A percentile compares a stretch with the other conserved stretches of the same genome.
Evolutionary conservation across 1,140 invertebrate species (phyloP).

Genomic region (Antheraea pernyi): DNA sequence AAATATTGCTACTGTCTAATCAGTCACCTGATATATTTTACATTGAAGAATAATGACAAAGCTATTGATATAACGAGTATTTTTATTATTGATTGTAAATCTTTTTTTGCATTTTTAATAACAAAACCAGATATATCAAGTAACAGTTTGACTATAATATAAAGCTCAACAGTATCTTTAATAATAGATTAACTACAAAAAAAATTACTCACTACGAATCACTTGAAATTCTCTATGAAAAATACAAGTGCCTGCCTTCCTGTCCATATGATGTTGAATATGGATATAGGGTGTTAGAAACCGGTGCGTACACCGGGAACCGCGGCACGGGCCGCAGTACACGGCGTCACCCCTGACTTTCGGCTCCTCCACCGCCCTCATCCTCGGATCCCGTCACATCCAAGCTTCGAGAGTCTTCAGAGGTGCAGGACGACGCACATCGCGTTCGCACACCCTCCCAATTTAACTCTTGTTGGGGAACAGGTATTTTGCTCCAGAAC

Average conservation of each 20-base stretch:
- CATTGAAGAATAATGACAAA: no score
- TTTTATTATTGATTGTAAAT: neutral
- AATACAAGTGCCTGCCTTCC: conserved; percentile 51
- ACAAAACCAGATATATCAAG: neutral
- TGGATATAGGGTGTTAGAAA: conserved; percentile 44
- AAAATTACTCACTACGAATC: neutral
- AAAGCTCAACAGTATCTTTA: neutral
- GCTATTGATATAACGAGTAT: no score
- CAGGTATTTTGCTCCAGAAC: conserved; percentile 72
- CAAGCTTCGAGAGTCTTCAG: conserved; percentile 72
- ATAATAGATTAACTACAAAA: neutral
- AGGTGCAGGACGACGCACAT: conserved; percentile 61
- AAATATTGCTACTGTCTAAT: no score
- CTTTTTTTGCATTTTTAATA: neutral
- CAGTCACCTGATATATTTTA: no score
- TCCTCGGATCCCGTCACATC: conserved; percentile 77
- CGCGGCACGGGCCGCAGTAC: conserved; percentile 77
- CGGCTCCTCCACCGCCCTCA: conserved; percentile 47
- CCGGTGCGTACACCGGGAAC: conserved; percentile 53
- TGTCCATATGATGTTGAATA: conserved; percentile 47
- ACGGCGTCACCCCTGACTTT: conserved; percentile 65
- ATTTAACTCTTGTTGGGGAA: conserved; percentile 44
- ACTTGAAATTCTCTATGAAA: conserved; percentile 38
- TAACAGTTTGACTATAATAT: neutral
- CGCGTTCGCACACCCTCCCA: conserved; percentile 54